These are phyloP conservation scores for Brachylomia viminalis DNA, from an alignment of 2,888 invertebrate species.

Conservation along the genomic window DNA sequence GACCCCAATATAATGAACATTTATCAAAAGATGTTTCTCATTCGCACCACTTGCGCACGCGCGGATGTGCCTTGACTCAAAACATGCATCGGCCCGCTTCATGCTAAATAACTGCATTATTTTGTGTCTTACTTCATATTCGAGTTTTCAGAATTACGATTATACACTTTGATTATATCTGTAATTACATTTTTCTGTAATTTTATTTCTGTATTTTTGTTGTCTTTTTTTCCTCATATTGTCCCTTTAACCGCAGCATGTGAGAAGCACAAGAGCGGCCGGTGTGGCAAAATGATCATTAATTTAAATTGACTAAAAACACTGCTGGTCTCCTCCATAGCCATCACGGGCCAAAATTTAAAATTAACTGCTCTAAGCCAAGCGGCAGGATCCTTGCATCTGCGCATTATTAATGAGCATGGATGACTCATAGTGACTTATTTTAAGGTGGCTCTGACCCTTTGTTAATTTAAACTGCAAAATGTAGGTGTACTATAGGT, in stretches of 20 bases:
- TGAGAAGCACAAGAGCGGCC: not conserved
- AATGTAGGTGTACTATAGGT: not conserved
- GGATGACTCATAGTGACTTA: not conserved
- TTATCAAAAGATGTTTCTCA: conserved; percentile 24
- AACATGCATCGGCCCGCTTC: conserved; percentile 18
- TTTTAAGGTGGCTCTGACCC: not conserved
- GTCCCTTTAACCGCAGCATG: not conserved
- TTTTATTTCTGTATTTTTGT: not conserved
- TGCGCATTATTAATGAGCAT: not conserved
- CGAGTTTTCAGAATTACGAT: not conserved
- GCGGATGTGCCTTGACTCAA: conserved; percentile 21
- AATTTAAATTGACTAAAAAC: too few relatives aligned
- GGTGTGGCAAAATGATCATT: too few relatives aligned
- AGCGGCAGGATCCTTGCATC: not conserved
- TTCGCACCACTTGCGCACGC: conserved; percentile 14
- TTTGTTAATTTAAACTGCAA: not conserved
- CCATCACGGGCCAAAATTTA: not conserved
- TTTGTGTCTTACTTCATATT: conserved; percentile 13
- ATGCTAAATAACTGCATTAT: conserved; percentile 1
- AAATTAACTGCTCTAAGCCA: not conserved
- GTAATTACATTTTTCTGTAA: too few relatives aligned
- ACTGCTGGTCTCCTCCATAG: not conserved
- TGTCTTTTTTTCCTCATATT: not conserved
- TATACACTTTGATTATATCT: not conserved
- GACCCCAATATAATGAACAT: conserved; percentile 25